Percentiles rank a stretch among this genome's conserved stretches.
These are phyloP conservation scores for Notoglanidium macrostoma DNA, from an alignment of 2,797 vertebrate species.

Conservation along the genomic window DNA sequence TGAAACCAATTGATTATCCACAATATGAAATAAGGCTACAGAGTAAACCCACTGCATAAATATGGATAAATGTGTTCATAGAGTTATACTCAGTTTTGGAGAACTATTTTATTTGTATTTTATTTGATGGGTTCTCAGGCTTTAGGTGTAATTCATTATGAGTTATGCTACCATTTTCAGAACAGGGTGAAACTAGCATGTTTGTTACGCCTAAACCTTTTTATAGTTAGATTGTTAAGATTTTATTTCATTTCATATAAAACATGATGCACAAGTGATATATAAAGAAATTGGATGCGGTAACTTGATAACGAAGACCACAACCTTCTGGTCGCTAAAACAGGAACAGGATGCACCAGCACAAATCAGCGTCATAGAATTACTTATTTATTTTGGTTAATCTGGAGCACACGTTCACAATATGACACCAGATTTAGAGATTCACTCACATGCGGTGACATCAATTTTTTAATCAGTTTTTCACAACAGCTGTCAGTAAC, in stretches of 20 bases:
- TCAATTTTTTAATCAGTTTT: conserved; percentile 14
- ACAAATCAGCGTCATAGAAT: not conserved
- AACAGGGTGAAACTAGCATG: not conserved
- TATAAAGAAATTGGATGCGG: not conserved
- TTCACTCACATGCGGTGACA: not conserved
- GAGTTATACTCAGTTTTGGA: not conserved
- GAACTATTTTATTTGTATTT: not conserved
- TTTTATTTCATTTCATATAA: not conserved
- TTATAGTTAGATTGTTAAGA: no score
- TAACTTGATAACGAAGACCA: not conserved
- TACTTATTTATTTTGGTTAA: not conserved
- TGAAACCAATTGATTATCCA: not conserved
- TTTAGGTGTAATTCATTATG: not conserved
- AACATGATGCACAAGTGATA: not conserved
- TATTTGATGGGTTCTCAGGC: not conserved
- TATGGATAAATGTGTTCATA: not conserved
- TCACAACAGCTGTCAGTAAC: conserved; percentile 19
- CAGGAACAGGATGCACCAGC: not conserved
- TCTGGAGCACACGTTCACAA: not conserved
- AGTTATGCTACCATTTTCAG: not conserved
- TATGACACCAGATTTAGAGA: not conserved
- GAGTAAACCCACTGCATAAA: not conserved
- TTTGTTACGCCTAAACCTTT: no score
- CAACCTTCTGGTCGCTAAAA: not conserved
- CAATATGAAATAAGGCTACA: not conserved